Conservation (phyloP, 2,113 vertebrate genomes). For the Meles meles region DNA sequence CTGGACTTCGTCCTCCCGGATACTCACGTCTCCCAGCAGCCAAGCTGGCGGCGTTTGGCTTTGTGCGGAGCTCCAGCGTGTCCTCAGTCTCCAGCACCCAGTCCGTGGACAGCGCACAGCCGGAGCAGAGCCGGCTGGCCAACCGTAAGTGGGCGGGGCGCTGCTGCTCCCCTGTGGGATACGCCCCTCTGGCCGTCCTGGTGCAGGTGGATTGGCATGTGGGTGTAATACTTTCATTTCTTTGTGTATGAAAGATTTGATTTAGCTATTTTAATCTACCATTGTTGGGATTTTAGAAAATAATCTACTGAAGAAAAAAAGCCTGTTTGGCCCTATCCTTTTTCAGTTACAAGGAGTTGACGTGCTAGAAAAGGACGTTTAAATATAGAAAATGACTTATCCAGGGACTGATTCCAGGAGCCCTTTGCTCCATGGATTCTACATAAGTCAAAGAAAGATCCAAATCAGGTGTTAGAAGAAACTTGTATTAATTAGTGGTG, state of each 20-base stretch:
- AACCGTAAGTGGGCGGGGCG: slow-evolving; percentile 85
- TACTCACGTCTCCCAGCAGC: slow-evolving; percentile 91
- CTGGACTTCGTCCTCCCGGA: slow-evolving; percentile 93
- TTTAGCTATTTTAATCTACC: neutral
- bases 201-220: rapidly evolving
- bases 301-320: neutral
- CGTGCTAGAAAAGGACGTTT: neutral
- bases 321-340: neutral
- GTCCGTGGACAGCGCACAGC: slow-evolving; percentile 86
- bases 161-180: rapidly evolving
- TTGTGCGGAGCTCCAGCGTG: slow-evolving; percentile 90
- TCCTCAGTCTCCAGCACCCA: slow-evolving; percentile 93
- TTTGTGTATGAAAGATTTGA: neutral
- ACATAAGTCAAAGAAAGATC: neutral
- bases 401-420: neutral
- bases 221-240: neutral
- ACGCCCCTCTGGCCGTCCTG: neutral
- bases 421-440: neutral
- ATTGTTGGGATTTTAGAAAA: neutral
- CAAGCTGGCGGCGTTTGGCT: slow-evolving; percentile 90
- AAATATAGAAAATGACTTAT: neutral
- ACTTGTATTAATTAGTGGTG: neutral
- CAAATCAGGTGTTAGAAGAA: neutral
- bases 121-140: slow-evolving; percentile 82
- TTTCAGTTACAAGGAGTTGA: neutral